Evolutionary conservation across 2,888 invertebrate species (phyloP), one percentile per base, ranked within the genome.

Genomic region (Lepidocyrtoides sp.): DNA sequence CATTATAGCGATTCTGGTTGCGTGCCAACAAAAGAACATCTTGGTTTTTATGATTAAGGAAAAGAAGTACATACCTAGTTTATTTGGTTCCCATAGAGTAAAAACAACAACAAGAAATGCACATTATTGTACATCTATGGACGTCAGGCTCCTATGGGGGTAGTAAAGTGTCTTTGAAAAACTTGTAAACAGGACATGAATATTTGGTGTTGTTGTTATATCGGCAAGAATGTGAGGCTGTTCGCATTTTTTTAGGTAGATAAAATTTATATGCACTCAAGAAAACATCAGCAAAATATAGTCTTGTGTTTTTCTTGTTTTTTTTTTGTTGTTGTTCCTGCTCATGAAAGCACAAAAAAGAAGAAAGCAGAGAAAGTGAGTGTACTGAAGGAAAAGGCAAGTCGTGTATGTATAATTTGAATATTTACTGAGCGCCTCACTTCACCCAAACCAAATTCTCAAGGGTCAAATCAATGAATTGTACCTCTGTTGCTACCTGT

Each of bases 391-490:
- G 36, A 69, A n/a, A 36, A 41, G 8, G 69, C 26, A 51, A 75
- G 77, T 75, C 75, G 12, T 48, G 20, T 51, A 23, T 36, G 36
- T 36, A 36, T 54, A 81, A 81, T 81, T 81, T 81, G 81, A 81
- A 60, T 81, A 81, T 57, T 81, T 81, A 60, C 41, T 41, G 36
- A 60, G 36, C 60, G 81, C 60, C 60, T 81, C 81, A 81, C 12
- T 81, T 57, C 81, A 60, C 57, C 81, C 36, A 57, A 60, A 87
- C 77, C 79, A 48, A 48, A 87, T 32, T 79, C 87, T 77, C 87
- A 60, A 63, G 87, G 87, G 87, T 44, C 44, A 87, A 77, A 87
- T 87, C 87, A 87, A 63, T 77, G 79, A 87, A 63, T 72, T 41
- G 60, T 84, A 32, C 81, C 60, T 81, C 60, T 60, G 36, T 57